Percentiles rank a stretch among this genome's conserved stretches.
These are phyloP conservation scores for Tympanuchus pallidicinctus DNA, from an alignment of 2,113 vertebrate genomes.

Conservation along the genomic window DNA sequence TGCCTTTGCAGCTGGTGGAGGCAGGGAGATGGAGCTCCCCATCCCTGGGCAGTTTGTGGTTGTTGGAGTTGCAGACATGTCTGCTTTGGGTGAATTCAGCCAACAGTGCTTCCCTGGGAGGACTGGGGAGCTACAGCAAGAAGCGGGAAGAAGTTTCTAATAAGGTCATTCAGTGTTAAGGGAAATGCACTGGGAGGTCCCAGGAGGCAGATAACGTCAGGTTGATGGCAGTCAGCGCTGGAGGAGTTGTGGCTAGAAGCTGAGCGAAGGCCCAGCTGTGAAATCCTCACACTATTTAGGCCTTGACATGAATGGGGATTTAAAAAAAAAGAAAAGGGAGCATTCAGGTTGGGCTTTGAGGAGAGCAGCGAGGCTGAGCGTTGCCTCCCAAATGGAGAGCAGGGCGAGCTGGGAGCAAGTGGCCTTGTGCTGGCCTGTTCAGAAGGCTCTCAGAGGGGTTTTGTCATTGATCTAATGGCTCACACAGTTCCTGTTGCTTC, in stretches of 20 bases:
- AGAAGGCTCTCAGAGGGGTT: constrained; percentile 32
- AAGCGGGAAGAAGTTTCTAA: not conserved
- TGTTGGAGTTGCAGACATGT: not conserved
- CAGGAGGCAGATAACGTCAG: too few relatives aligned
- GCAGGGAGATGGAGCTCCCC: accelerated
- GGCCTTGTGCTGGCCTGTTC: not conserved
- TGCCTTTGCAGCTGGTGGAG: not conserved
- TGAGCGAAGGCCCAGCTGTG: not conserved
- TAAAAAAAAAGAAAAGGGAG: not conserved
- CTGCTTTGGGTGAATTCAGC: not conserved
- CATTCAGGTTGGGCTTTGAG: not conserved
- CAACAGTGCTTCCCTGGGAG: not conserved
- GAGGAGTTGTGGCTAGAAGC: not conserved
- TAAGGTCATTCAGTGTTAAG: too few relatives aligned
- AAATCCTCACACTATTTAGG: not conserved
- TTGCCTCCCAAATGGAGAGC: not conserved
- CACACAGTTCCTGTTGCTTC: constrained; percentile 8
- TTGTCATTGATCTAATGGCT: constrained; percentile 48
- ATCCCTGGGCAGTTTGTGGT: not conserved
- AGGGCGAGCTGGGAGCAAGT: not conserved
- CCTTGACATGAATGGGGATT: accelerated
- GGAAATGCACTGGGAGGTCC: not conserved
- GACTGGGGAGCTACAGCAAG: not conserved
- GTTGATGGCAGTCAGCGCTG: accelerated
- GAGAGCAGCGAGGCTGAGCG: not conserved